Conservation (phyloP, 2,113 vertebrate genomes). For the Bos javanicus region DNA sequence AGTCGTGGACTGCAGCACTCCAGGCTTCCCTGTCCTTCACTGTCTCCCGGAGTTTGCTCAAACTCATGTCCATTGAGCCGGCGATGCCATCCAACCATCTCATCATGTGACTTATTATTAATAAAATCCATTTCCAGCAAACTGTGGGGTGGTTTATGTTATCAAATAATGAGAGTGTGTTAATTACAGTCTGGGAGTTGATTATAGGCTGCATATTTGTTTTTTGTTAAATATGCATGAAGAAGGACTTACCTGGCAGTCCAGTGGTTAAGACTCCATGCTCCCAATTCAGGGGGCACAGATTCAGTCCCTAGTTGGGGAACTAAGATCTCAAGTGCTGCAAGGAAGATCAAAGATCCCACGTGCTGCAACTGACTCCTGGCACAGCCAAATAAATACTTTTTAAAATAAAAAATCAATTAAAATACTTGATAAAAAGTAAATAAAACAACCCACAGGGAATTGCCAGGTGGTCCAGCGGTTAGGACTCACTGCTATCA, state of each 20-base stretch:
- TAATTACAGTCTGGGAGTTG: background rate
- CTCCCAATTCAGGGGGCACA: background rate
- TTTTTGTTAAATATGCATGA: background rate
- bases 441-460: background rate
- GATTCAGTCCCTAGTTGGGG: background rate
- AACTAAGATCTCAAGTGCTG: background rate
- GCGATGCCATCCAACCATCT: background rate
- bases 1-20: background rate
- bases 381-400: background rate
- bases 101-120: constrained; percentile 25
- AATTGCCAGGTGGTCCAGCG: background rate
- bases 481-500: background rate
- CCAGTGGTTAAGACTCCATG: background rate
- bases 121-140: constrained; percentile 50
- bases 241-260: background rate
- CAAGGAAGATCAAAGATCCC: background rate
- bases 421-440: background rate
- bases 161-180: background rate
- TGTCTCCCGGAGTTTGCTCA: background rate
- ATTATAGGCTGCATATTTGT: accelerated
- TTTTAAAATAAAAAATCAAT: background rate
- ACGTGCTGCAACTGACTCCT: background rate
- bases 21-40: background rate
- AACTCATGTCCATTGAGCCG: background rate
- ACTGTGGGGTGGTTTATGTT: background rate